Evolutionary conservation across 2,113 vertebrate species (phyloP).

Genomic region (Neogobius melanostomus): DNA sequence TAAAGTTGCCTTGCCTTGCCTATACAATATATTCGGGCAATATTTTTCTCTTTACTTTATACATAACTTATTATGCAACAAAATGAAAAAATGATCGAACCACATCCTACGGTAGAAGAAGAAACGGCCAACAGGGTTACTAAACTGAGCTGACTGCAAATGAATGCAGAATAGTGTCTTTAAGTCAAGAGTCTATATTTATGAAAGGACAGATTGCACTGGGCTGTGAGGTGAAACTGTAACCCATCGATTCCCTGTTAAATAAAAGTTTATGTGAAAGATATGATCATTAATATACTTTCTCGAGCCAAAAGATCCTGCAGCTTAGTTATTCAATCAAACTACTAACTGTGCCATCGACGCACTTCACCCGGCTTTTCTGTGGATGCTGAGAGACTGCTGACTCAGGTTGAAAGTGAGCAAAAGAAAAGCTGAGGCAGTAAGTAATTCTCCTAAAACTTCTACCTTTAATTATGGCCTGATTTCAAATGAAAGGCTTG

Average conservation of each 20-base stretch:
- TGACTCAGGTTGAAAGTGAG: not conserved
- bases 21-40: no score
- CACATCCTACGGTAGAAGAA: no score
- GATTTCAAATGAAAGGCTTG: not conserved
- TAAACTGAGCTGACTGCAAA: not conserved
- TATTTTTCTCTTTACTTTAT: no score
- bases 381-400: not conserved
- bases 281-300: conserved; percentile 35
- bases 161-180: not conserved
- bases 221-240: conserved; percentile 18
- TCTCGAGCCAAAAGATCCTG: conserved; percentile 19
- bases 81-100: no score
- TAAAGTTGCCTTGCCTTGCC: no score
- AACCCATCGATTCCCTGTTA: conserved; percentile 9
- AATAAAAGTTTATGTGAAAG: conserved; percentile 33
- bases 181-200: conserved; percentile 35
- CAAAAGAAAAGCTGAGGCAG: not conserved
- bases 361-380: not conserved
- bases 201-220: conserved; percentile 30
- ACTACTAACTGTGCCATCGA: conserved; percentile 12
- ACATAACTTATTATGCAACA: no score
- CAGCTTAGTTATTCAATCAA: conserved; percentile 18
- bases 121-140: no score
- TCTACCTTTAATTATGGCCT: not conserved
- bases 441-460: not conserved